Base-by-base conservation (phyloP, 2,113 vertebrate species). In the Indicator maculatus region DNA sequence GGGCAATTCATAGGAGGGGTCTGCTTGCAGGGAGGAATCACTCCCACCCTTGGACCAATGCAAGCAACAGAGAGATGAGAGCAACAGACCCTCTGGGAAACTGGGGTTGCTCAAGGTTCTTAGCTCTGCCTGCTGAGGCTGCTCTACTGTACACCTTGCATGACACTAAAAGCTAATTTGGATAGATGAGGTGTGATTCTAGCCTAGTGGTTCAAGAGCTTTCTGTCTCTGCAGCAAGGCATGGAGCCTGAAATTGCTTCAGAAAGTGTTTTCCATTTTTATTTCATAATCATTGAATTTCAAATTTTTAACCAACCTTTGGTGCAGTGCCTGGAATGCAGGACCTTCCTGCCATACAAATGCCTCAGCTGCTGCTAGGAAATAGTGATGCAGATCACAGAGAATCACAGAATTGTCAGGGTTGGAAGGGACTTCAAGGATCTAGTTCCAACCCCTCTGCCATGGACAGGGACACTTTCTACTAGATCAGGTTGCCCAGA, bases 251-350 rank as follows among this genome's bases (percentile, higher is more conserved):
- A 66, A 41, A 55, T 47, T 77, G 20, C 56, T 86, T 73, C 69
- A 77, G 56, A 52, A 94, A 64, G 89, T 73, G 74, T 59, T 93
- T 86, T 71, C 41, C 47, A 20, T 88, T 88, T 92, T 95, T 77
- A 59, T 83, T 45, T 69, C 67, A 56, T 56, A 88, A 39, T 73
- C 5, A 4, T 86, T 90, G 88, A 33, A 86, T 93, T 90, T 90
- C 33, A 90, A 86, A 41, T 63, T 93, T 27, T 65, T 36, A 33
- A 82, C 38, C 33, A 63, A 33, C 7, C 20, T 89, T 79, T 85
- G 66, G 85, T 91, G 61, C 78, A 36, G 66, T 67, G 81, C 77
- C 89, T 84, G 73, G 52, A 71, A 60, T 71, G 47, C 44, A 71
- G 80, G 69, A 60, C 23, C 33, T 67, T 84, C 38, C 65, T 71